phyloP scores from a whole-genome alignment of 2,113 vertebrate species.

The Pipra filicauda region DNA sequence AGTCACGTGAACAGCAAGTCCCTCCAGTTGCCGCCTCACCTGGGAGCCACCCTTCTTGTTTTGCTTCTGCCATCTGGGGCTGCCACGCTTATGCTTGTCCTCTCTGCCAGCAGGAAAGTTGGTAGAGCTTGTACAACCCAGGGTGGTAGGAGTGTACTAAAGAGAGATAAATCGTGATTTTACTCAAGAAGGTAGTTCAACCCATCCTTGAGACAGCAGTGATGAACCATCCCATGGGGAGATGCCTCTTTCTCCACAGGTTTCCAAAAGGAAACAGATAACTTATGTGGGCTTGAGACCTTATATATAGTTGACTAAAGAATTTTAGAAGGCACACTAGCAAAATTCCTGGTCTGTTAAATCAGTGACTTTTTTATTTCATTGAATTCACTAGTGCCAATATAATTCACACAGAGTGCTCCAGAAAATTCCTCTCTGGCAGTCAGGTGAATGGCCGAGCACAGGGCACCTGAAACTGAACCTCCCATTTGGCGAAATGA shows the following conservation, averaged over 20 bases:
- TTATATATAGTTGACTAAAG: neutral
- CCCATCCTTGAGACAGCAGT: neutral
- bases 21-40: neutral
- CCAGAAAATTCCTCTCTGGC: rapidly evolving
- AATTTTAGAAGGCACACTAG: neutral
- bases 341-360: rapidly evolving
- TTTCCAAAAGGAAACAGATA: neutral
- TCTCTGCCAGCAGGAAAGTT: neutral
- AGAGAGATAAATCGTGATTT: neutral
- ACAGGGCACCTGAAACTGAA: neutral
- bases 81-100: neutral
- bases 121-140: neutral
- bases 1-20: neutral
- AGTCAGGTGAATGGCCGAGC: rapidly evolving
- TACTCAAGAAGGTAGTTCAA: neutral
- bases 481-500: neutral
- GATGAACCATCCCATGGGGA: neutral
- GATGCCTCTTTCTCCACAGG: neutral
- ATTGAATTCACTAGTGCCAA: neutral
- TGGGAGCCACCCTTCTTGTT: neutral
- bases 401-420: neutral
- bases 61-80: neutral
- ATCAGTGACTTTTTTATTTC: neutral
- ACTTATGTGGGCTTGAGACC: rapidly evolving
- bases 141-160: neutral